Evolutionary conservation across 2,113 vertebrate species (phyloP), one percentile per base, ranked within the genome.

Genomic region (Rattus rattus): DNA sequence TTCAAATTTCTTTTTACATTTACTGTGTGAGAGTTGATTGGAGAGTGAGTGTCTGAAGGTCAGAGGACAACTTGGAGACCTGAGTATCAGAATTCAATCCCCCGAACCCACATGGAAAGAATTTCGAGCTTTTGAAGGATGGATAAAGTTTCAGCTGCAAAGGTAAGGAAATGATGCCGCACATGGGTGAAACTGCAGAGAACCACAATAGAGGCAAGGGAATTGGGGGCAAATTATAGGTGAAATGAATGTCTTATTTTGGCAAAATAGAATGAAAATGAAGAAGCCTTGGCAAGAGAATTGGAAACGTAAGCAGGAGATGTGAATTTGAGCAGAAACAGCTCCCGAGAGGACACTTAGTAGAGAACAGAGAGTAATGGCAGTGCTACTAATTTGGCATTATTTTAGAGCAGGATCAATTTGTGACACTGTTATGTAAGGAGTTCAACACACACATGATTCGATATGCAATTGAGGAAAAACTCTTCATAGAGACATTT

Each of bases 191-290:
- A 43, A 36, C 30, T 49, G 9, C 28, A 56, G 7, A 79, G 79
- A 4, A 43, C 63, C 79, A 49, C 12, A 88, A 73, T 10, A 95
- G 81, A 87, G 80, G 9, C 28, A 87, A 76, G 33, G 24, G 39
- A 47, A 87, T 92, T 90, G 33, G 13, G 54, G 14, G 59, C 39
- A 88, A 76, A 6, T 39, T 91, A 36, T 87, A 77, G 73, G 49
- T 39, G 89, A 96, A 72, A 87, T 75, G 28, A 93, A 39, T 17
- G 84, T 54, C 36, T 52, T 86, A n/a, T 81, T 80, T 94, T 95
- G 26, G 28, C 26, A 26, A 83, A 93, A 92, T 39, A 96, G 88
- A 94, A 36, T 39, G 36, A 49, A 85, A 91, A 88, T 70, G 69
- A 90, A 80, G 43, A 92, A 81, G 1, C 1, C 54, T 93, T 95